phyloP scores from a whole-genome alignment of 1,140 invertebrate genomes.

The Anthonomus grandis region DNA sequence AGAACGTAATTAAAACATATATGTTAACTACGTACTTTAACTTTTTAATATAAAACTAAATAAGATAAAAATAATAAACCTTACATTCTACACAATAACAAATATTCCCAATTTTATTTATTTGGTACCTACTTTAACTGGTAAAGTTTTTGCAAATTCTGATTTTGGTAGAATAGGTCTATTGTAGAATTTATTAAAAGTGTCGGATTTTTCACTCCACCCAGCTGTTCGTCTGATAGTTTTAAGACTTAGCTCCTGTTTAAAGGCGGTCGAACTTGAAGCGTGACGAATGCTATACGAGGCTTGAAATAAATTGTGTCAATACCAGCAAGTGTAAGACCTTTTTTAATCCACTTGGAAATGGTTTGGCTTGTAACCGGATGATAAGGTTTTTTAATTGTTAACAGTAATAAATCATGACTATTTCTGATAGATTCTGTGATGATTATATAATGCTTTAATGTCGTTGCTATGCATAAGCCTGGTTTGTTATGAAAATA shows the following conservation, averaged over 20 bases:
- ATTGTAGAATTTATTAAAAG: background rate
- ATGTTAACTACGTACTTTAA: too few species aligned
- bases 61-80: too few species aligned
- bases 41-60: too few species aligned
- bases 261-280: background rate
- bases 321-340: too few species aligned
- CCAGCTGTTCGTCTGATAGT: background rate
- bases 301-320: background rate
- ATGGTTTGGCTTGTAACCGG: background rate
- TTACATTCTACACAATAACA: too few species aligned
- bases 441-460: background rate
- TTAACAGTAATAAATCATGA: background rate
- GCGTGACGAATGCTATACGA: background rate
- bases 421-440: background rate
- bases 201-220: background rate
- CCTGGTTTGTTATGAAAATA: conserved; percentile 6
- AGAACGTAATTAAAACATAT: too few species aligned
- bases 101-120: too few species aligned
- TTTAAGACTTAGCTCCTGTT: background rate
- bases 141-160: background rate
- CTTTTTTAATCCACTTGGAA: background rate
- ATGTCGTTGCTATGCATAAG: background rate
- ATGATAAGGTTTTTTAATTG: background rate
- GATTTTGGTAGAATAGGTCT: background rate
- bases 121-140: too few species aligned